Percentiles rank a stretch among this genome's conserved stretches.
phyloP scores from a whole-genome alignment of 1,140 invertebrate genomes.

The Caerostris extrusa region DNA sequence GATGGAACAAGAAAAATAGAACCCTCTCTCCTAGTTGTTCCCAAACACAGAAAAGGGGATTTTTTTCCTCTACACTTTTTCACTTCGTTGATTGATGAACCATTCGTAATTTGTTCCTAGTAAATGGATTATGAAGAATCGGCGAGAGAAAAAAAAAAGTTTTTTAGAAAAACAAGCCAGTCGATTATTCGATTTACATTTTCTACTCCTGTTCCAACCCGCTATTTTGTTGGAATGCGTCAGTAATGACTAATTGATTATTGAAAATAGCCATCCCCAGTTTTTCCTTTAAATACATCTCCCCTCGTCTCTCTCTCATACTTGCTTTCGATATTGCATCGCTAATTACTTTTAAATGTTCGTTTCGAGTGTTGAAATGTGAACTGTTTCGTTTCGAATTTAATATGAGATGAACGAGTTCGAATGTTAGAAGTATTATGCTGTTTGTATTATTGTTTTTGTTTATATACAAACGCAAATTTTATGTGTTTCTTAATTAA shows the following conservation, averaged over 20 bases:
- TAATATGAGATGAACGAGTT: not conserved
- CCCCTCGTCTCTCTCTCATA: not conserved
- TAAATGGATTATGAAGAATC: slow-evolving; percentile 68
- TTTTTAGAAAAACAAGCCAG: slow-evolving; percentile 26
- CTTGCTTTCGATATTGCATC: not conserved
- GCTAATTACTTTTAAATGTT: slow-evolving; percentile 65
- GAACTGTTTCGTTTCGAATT: not conserved
- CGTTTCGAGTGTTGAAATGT: slow-evolving; percentile 35
- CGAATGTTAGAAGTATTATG: not conserved
- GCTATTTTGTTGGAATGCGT: slow-evolving; percentile 16
- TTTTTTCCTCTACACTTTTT: not conserved
- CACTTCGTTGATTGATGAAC: slow-evolving; percentile 60
- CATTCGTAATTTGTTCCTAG: slow-evolving; percentile 60
- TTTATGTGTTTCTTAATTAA: too few species aligned
- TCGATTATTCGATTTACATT: slow-evolving; percentile 68
- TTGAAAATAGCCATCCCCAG: slow-evolving; percentile 19
- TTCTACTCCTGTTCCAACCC: not conserved
- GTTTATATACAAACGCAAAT: not conserved
- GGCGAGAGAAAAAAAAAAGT: not conserved
- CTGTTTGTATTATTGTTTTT: not conserved
- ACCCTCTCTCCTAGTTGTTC: not conserved
- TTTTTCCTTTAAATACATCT: not conserved
- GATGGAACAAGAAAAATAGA: not conserved
- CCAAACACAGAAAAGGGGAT: not conserved
- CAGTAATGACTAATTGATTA: slow-evolving; percentile 74